phyloP scores from a whole-genome alignment of 2,113 vertebrate genomes.

The Pelecanus crispus region DNA sequence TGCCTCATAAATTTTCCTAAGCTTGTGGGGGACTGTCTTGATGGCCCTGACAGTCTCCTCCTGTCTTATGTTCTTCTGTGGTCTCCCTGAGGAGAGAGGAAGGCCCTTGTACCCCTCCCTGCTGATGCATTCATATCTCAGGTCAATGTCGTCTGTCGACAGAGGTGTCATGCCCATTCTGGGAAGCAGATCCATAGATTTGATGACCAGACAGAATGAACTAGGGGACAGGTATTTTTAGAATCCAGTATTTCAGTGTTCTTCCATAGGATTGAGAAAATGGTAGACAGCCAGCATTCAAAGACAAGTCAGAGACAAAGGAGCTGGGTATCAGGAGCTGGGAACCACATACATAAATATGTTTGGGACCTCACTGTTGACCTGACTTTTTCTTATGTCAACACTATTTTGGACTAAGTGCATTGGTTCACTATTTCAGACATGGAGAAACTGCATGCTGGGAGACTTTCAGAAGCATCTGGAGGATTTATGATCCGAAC shows the following conservation, averaged over 20 bases:
- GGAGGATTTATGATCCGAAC: background rate
- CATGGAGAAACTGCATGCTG: background rate
- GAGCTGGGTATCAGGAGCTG: background rate
- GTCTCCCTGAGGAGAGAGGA: background rate
- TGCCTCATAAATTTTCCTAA: background rate
- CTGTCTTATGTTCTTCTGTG: background rate
- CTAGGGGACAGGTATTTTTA: background rate
- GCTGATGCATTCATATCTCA: background rate
- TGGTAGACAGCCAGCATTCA: background rate
- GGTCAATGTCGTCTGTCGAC: background rate
- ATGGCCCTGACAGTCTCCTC: background rate
- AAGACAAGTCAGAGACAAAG: background rate
- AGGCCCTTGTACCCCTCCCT: background rate
- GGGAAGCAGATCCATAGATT: background rate
- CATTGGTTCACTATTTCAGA: background rate
- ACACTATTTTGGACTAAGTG: background rate
- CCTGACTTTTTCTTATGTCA: background rate
- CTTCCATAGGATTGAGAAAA: background rate
- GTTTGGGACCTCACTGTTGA: background rate
- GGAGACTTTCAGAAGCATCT: background rate
- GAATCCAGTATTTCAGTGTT: background rate
- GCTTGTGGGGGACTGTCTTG: background rate
- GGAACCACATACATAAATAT: background rate
- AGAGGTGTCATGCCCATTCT: background rate
- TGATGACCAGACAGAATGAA: background rate